Evolutionary conservation across 2,113 vertebrate genomes (phyloP).

Genomic region (Junco hyemalis): DNA sequence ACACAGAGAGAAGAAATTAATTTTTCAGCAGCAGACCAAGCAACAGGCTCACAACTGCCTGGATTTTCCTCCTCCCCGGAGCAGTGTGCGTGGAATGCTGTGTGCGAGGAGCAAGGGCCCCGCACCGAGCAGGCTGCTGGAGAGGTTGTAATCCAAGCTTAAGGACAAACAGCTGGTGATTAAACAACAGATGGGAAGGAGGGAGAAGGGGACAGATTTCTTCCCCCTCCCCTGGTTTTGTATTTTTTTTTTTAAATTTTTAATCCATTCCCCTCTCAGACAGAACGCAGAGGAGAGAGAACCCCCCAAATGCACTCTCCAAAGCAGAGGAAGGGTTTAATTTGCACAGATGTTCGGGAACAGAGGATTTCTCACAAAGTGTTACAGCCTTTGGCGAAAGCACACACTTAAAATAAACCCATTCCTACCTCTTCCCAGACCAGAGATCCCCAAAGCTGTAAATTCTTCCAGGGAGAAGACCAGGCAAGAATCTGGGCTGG

Average conservation of each 20-base stretch:
- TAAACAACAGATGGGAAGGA: conserved; percentile 43
- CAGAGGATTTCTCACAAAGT: background rate
- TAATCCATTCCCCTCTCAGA: background rate
- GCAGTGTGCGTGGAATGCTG: accelerated
- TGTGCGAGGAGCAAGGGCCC: background rate
- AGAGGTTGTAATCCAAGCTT: conserved; percentile 16
- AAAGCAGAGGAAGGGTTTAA: background rate
- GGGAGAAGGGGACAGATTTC: conserved; percentile 1
- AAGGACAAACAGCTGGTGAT: conserved; percentile 48
- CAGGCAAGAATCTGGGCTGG: background rate
- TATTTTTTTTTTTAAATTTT: background rate
- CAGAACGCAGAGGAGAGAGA: background rate
- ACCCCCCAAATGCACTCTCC: background rate
- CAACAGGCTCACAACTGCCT: background rate
- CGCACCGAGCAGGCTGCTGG: background rate
- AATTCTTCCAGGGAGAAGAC: background rate
- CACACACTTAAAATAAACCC: background rate
- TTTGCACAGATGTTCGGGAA: background rate
- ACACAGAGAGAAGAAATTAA: background rate
- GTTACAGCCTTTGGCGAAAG: background rate
- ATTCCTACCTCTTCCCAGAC: background rate
- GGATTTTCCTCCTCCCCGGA: background rate
- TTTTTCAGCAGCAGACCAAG: background rate
- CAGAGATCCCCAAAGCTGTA: background rate
- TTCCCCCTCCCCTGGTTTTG: background rate